Conservation (phyloP, 2,888 invertebrate species). For the Choreutis nemorana region DNA sequence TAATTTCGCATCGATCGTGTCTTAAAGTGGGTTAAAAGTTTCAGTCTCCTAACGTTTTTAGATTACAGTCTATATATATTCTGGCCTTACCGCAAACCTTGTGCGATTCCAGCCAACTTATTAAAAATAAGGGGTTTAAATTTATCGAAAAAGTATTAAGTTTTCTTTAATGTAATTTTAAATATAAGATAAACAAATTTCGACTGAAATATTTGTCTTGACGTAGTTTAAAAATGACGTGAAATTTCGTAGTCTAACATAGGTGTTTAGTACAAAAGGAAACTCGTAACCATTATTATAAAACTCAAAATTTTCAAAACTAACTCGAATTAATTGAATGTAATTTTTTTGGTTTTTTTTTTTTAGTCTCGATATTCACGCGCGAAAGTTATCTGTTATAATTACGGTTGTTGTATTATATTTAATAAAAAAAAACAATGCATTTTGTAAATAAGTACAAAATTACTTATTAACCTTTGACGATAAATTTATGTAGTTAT, state of each 20-base stretch:
- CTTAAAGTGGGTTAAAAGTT: conserved; percentile 21
- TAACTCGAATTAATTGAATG: not conserved
- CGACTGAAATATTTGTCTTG: conserved; percentile 62
- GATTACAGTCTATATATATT: not conserved
- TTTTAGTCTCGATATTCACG: not conserved
- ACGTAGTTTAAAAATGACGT: conserved; percentile 57
- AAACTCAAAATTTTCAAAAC: not conserved
- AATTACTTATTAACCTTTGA: conserved; percentile 23
- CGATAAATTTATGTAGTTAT: conserved; percentile 37
- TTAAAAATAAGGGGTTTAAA: conserved; percentile 18
- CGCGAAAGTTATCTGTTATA: not conserved
- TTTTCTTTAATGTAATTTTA: conserved; percentile 37
- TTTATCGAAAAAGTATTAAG: conserved; percentile 35
- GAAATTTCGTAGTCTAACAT: conserved; percentile 47
- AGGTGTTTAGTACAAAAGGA: conserved; percentile 62
- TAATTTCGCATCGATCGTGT: conserved; percentile 35
- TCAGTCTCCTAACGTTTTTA: no score
- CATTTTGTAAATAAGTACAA: conserved; percentile 65
- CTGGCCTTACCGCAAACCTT: conserved; percentile 49
- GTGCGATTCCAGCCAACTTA: conserved; percentile 55
- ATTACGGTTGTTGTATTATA: conserved; percentile 3
- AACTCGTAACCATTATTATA: conserved; percentile 5
- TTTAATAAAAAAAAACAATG: conserved; percentile 42
- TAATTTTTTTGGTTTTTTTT: not conserved
- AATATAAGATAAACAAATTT: conserved; percentile 56